Evolutionary conservation across 1,140 invertebrate genomes (phyloP), one percentile per base, ranked within the genome.

Genomic region (Macrosteles quadrilineatus): DNA sequence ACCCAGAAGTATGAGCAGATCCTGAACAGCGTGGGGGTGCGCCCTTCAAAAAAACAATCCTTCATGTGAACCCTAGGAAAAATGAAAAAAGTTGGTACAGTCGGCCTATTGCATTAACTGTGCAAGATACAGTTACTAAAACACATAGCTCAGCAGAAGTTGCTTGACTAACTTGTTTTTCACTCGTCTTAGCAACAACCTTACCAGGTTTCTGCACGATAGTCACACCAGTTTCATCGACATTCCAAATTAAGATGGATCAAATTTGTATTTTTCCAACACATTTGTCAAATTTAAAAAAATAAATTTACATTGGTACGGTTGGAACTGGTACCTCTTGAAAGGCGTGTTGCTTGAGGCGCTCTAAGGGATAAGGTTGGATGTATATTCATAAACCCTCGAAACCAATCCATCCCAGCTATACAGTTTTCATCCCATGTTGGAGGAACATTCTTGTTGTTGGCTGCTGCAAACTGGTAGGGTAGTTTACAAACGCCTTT

Each of bases 11-110:
- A 75, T 81, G 81, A 32, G 71, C 78, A 71, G 68, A 68, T 45
- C 80, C 81, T 59, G 69, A 59, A 68, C 70, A 75, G 19, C 76
- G 77, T 32, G 76, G 6, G 40, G 81, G 82, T 29, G 78, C 81
- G n/a, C 75, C 80, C 79, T 57, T 75, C 76, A 4, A 85, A 69
- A 69, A 85, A 83, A 72, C 81, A 78, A 17, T 79, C 75, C 43
- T 80, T 73, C 70, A 76, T 82, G 65, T 77, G 72, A 2, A 79
- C 76, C 69, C 79, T 36, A 9, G 81, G 78, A 72, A 82, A 83
- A 31, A 81, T 73, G 69, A 82, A 82, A 23, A 81, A 47, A 36
- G 80, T 78, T 62, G 80, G 79, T 23, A 80, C 62, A 50, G 68
- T 40, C 76, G 75, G 40, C 77, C 77, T 30, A 76, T 73, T 27